Conservation (phyloP, 1,140 invertebrate species). For the Lucilia cuprina region DNA sequence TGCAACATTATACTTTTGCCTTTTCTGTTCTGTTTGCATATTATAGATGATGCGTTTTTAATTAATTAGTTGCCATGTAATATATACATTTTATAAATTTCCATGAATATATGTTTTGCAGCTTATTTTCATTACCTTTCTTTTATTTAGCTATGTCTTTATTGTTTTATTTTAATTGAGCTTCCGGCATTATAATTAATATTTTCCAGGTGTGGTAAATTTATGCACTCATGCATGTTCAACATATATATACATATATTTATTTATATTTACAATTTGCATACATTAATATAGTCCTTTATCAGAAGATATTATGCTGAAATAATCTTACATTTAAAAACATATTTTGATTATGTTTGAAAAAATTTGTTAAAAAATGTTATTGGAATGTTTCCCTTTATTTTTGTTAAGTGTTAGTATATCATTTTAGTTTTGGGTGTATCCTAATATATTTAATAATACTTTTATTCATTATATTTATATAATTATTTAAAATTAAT, state of each 20-base stretch:
- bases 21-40: not conserved
- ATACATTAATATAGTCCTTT: too few species aligned
- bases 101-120: not conserved
- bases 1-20: not conserved
- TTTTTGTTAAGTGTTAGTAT: too few species aligned
- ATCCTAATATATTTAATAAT: too few species aligned
- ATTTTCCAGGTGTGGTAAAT: not conserved
- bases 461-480: too few species aligned
- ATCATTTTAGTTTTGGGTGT: too few species aligned
- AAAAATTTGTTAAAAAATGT: too few species aligned
- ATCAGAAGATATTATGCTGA: too few species aligned
- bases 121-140: not conserved
- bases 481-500: too few species aligned
- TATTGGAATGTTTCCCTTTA: too few species aligned
- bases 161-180: not conserved
- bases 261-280: not conserved
- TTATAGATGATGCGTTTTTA: slow-evolving; percentile 1
- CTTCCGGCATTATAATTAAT: not conserved
- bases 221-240: not conserved
- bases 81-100: not conserved
- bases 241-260: not conserved
- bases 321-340: too few species aligned
- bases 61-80: not conserved
- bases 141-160: not conserved
- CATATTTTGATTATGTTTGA: too few species aligned